Evolutionary conservation across 2,797 vertebrate species (phyloP).

Genomic region (Protosalanx chinensis): DNA sequence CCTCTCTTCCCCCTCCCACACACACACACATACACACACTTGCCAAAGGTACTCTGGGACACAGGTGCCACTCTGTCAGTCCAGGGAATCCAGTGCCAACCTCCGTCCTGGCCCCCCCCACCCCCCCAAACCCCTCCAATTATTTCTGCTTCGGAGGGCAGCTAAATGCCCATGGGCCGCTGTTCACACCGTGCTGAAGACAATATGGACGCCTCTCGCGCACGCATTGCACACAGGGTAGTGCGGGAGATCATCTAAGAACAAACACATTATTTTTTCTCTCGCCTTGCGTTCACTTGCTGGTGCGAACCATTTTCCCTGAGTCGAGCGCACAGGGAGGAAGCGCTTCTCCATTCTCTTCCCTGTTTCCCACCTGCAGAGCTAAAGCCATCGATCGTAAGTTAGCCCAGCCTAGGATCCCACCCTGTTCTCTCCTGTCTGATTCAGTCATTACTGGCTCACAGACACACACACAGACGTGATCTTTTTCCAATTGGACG

Average conservation of each 20-base stretch:
- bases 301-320: not conserved
- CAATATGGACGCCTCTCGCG: conserved; percentile 42
- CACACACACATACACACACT: conserved; percentile 21
- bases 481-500: not conserved
- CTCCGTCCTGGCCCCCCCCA: not conserved
- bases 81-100: conserved; percentile 50
- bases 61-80: conserved; percentile 52
- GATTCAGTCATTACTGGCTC: not conserved
- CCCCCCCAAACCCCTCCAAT: conserved; percentile 30
- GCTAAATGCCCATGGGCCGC: conserved; percentile 47
- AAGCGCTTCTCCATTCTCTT: conserved; percentile 21
- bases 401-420: not conserved
- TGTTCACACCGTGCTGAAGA: conserved; percentile 16
- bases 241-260: conserved; percentile 58
- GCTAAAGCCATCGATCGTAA: conserved; percentile 10
- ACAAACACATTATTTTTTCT: too few species aligned
- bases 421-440: not conserved
- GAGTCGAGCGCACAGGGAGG: conserved; percentile 15
- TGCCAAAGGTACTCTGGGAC: conserved; percentile 59
- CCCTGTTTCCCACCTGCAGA: not conserved
- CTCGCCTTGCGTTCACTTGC: not conserved
- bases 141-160: conserved; percentile 59
- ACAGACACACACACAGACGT: conserved; percentile 11
- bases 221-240: conserved; percentile 34
- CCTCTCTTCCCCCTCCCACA: conserved; percentile 33